These are phyloP conservation scores for Stenodema calcarata DNA, from an alignment of 2,888 invertebrate species.

Conservation along the genomic window DNA sequence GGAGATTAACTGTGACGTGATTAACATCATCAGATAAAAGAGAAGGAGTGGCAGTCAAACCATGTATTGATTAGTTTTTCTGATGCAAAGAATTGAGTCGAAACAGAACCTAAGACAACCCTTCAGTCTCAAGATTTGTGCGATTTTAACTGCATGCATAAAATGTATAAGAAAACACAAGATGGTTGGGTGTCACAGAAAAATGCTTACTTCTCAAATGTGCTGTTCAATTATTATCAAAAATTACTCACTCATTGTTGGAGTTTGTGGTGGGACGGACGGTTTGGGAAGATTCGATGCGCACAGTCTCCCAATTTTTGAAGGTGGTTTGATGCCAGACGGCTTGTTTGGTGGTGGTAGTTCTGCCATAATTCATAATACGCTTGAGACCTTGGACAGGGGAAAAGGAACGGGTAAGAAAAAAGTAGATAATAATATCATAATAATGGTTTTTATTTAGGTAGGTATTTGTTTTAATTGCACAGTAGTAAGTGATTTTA, in stretches of 20 bases:
- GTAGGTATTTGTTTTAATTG: too few species aligned
- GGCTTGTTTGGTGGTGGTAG: slow-evolving; percentile 59
- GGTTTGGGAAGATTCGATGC: slow-evolving; percentile 71
- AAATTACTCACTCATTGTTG: slow-evolving; percentile 14
- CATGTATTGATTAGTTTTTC: slow-evolving; percentile 7
- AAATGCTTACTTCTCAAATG: too few species aligned
- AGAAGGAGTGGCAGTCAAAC: background rate
- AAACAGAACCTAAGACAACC: background rate
- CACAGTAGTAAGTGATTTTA: too few species aligned
- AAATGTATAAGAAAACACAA: too few species aligned
- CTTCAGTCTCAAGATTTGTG: too few species aligned
- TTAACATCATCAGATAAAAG: background rate
- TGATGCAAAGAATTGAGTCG: background rate
- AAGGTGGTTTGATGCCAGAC: slow-evolving; percentile 70
- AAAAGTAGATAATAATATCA: too few species aligned
- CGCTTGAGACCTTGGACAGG: background rate
- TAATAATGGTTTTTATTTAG: too few species aligned
- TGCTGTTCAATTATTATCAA: too few species aligned
- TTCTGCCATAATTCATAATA: slow-evolving; percentile 38
- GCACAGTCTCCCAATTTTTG: slow-evolving; percentile 73
- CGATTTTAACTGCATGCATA: too few species aligned
- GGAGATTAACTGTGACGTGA: background rate
- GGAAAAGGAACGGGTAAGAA: background rate
- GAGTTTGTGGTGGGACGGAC: slow-evolving; percentile 66
- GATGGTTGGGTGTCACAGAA: too few species aligned